phyloP scores from a whole-genome alignment of 2,888 invertebrate genomes.

The Unio pictorum region DNA sequence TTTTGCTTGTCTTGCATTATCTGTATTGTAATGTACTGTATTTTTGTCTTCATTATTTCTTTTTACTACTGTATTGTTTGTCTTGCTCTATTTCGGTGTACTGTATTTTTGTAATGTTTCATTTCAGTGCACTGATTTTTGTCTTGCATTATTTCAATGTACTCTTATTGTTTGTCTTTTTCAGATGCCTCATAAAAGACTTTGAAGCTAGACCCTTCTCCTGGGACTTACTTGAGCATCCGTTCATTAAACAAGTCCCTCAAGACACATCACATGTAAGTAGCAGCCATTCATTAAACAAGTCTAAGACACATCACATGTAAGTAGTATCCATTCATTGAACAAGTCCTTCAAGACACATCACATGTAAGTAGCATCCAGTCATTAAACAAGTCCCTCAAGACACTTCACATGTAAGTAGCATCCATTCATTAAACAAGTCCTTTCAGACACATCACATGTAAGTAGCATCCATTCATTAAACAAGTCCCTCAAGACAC shows the following conservation, averaged over 20 bases:
- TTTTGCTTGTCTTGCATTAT: too few relatives aligned
- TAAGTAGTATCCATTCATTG: conserved; percentile 79
- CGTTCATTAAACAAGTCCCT: conserved; percentile 75
- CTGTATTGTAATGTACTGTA: too few relatives aligned
- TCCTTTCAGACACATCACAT: background rate
- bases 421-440: background rate
- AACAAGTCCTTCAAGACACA: conserved; percentile 64
- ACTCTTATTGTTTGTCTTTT: conserved; percentile 6
- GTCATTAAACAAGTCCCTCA: conserved; percentile 74
- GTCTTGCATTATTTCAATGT: too few relatives aligned
- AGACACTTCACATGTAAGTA: conserved; percentile 63
- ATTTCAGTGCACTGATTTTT: too few relatives aligned
- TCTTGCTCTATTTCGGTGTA: too few relatives aligned
- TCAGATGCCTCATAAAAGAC: conserved; percentile 83
- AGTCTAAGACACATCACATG: conserved; percentile 64
- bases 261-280: conserved; percentile 64
- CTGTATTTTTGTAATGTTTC: too few relatives aligned
- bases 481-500: background rate
- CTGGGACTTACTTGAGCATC: conserved; percentile 81
- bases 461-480: background rate
- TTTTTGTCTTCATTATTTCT: too few relatives aligned
- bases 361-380: conserved; percentile 76
- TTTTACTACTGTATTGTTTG: too few relatives aligned
- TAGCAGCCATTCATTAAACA: conserved; percentile 79
- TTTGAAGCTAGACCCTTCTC: conserved; percentile 84